Evolutionary conservation across 2,797 vertebrate genomes (phyloP), one percentile per base, ranked within the genome.

Genomic region (Sebastes melanostomus): DNA sequence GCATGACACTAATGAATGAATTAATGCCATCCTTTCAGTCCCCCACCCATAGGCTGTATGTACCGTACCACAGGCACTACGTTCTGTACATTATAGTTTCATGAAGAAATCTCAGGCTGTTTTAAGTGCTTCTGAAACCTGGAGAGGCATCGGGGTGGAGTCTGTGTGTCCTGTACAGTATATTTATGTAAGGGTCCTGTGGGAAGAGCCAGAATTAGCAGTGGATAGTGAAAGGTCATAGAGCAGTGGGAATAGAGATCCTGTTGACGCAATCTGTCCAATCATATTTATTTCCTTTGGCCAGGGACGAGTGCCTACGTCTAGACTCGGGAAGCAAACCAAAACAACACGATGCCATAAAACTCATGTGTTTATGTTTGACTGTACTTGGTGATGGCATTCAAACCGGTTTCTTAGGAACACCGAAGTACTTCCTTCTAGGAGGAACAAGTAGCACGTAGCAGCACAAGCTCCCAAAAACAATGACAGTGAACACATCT

Each of bases 131-230:
- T 83, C 75, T 72, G 30, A 85, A 88, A 78, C 54, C 32, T 55
- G 25, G 66, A 75, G 36, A 70, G 76, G 42, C 68, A 88, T 75
- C 80, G 59, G 66, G 54, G 75, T 79, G 71, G 82, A 62, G 77
- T 71, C 79, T 78, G 80, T 85, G 83, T 83, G 63, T 90, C 60
- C 80, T 76, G 84, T 83, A 85, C 82, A 88, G 91, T 91, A 84
- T 86, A 90, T 93, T 92, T 93, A 80, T 91, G 83, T 85, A 80
- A 61, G 81, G 86, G 76, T 88, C 91, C 91, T 87, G 77, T 93
- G 94, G 93, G 94, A 94, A 92, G 81, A 90, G 91, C 81, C 93
- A 93, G 84, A 96, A 94, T 95, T 96, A 96, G 94, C 90, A 75
- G 78, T 89, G 86, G 90, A 86, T 86, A 85, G 74, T 78, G 86